Evolutionary conservation across 2,113 vertebrate genomes (phyloP), one percentile per base, ranked within the genome.

Genomic region (Barnardius zonarius): DNA sequence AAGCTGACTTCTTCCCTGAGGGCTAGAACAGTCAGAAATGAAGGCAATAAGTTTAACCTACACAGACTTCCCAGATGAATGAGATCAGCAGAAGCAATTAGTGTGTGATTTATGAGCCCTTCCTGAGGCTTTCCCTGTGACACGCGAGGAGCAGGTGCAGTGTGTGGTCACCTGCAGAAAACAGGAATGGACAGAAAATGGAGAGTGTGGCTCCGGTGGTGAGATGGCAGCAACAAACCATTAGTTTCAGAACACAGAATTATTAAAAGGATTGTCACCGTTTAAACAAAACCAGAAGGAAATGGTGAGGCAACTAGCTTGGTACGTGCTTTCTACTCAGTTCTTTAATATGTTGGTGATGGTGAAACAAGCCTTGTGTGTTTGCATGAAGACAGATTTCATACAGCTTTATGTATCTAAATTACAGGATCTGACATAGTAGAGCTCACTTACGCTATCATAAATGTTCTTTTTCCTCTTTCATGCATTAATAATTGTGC

Each of bases 311-410:
- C 33, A 76, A 5, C 44, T 51, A 6, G 33, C 0, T 6, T 78
- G 35, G 6, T 27, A 25, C 44, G 70, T 66, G 16, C 33, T 85
- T 89, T 67, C 39, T 59, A 10, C 24, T 64, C 16, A 15, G 25
- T 59, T 75, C 72, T 78, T 88, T 35, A 59, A 46, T 5, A 3
- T 6, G 28, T 46, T 59, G 14, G 5, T 31, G 46, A 46, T 7
- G 0, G 0, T 66, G 64, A 35, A 31, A 14, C 0, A 0, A 89
- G 31, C 37, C 31, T 66, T 3, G 0, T 54, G 22, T 70, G 30
- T 59, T 67, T 81, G 49, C 31, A 23, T 3, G 11, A 16, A 25
- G 13, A 31, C 24, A 43, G n/a, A 49, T 33, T 66, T n/a, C 17
- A 17, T 25, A 24, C 61, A 44, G 57, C 44, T 48, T 37, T 30